These are phyloP conservation scores for Aleadryas rufinucha DNA, from an alignment of 2,113 vertebrate species.

Conservation along the genomic window DNA sequence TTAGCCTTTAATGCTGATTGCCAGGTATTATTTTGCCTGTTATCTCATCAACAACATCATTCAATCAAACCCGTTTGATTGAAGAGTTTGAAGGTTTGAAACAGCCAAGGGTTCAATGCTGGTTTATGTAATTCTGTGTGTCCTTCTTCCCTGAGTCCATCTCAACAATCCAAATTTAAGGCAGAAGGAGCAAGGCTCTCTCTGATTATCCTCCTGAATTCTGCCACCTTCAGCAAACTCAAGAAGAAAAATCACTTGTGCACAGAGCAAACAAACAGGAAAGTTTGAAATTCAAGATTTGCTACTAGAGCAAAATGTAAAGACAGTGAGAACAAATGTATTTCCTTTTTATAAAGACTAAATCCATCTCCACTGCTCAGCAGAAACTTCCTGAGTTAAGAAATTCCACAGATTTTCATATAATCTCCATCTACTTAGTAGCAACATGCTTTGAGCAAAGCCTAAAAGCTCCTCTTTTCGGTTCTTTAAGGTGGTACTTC, in stretches of 20 bases:
- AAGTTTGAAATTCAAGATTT: not conserved
- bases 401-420: not conserved
- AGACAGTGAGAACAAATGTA: not conserved
- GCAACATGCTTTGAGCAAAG: not conserved
- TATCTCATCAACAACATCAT: not conserved
- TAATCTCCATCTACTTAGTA: not conserved
- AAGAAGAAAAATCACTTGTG: not conserved
- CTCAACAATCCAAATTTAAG: not conserved
- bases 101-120: not conserved
- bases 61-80: not conserved
- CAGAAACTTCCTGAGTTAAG: not conserved
- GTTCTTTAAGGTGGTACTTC: not conserved
- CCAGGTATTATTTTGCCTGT: not conserved
- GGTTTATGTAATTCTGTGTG: not conserved
- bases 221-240: not conserved
- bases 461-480: not conserved
- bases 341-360: not conserved
- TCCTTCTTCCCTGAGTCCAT: not conserved
- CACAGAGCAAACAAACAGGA: not conserved
- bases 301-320: not conserved
- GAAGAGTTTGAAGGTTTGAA: not conserved
- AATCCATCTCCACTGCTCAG: not conserved
- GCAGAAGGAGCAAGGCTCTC: not conserved
- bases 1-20: not conserved
- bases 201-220: not conserved